These are phyloP conservation scores for Cosmopolites sordidus DNA, from an alignment of 2,888 invertebrate genomes.

Conservation along the genomic window DNA sequence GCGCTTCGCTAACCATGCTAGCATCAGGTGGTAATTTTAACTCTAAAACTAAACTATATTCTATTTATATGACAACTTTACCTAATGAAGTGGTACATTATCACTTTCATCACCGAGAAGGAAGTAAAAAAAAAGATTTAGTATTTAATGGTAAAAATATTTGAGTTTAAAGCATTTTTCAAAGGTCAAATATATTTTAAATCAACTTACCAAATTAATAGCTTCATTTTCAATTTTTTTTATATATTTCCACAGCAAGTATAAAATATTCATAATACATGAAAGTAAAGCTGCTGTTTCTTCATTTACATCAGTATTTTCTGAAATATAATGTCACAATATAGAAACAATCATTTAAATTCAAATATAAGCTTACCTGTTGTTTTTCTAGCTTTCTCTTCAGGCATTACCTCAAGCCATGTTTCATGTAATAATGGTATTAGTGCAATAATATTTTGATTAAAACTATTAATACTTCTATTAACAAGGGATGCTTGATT, in stretches of 20 bases:
- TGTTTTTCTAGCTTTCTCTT: constrained; percentile 28
- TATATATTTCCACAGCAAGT: constrained; percentile 48
- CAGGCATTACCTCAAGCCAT: constrained; percentile 75
- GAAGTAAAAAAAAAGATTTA: too few relatives aligned
- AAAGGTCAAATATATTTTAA: too few relatives aligned
- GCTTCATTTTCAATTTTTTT: constrained; percentile 22
- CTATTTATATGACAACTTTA: too few relatives aligned
- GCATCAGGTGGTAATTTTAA: too few relatives aligned
- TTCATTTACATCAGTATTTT: constrained; percentile 50
- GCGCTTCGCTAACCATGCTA: too few relatives aligned
- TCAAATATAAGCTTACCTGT: constrained; percentile 21
- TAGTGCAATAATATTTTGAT: constrained; percentile 61
- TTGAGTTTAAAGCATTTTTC: too few relatives aligned
- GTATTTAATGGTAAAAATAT: too few relatives aligned
- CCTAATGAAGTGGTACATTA: too few relatives aligned
- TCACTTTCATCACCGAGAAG: too few relatives aligned
- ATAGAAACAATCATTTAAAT: too few relatives aligned
- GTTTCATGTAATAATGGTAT: constrained; percentile 77
- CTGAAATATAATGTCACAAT: too few relatives aligned
- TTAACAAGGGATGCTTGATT: constrained; percentile 6
- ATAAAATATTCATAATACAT: constrained; percentile 60
- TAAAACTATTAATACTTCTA: constrained; percentile 43
- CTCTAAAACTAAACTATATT: too few relatives aligned
- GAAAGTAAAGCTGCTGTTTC: constrained; percentile 64
- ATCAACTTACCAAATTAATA: constrained; percentile 30